Base-by-base conservation (phyloP, 2,113 vertebrate genomes). In the Zosterops borbonicus region DNA sequence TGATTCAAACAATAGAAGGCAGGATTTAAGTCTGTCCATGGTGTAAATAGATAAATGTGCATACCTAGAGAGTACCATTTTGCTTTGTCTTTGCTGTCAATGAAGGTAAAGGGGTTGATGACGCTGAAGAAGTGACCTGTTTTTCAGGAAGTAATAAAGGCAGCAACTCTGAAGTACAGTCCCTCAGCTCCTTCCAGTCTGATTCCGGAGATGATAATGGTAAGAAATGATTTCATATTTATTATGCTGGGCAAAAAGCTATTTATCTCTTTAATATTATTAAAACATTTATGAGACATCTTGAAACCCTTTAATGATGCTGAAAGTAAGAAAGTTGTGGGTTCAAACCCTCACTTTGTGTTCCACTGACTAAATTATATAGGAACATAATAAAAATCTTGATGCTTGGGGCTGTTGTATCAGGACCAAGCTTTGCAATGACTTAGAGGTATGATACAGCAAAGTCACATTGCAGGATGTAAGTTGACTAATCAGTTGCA, bases 181-280 rank as follows among this genome's bases (percentile, higher is more conserved):
- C 99, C 9, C 98, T 99, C 95, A 99, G 97, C 97, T 99, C 99
- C 87, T 99, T 99, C 97, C 99, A 99, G 96, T 99, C 99, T 1
- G 99, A 99, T 91, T 99, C 99, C 1, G 99, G 99, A 8, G 99
- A 99, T 37, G 99, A 99, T 96, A 99, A 99, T 49, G 99, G 99
- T 99, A 98, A 99, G 98, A 90, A 82, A 27, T 55, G 2, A 6
- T 13, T 95, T 63, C 29, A 39, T 79, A 47, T 83, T 87, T 67
- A 46, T 88, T 77, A 35, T 74, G 6, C 29, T 52, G 6, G 17
- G 35, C 24, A 33, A 2, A 64, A 77, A 62, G 4, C 46, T 68
- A 33, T 73, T 79, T 37, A 56, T 50, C 14, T 95, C 9, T 55
- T 17, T 82, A 67, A 19, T 70, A 71, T 44, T 83, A 53, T 55